These are phyloP conservation scores for Pachyramphus minor DNA, from an alignment of 2,113 vertebrate genomes.

Conservation along the genomic window DNA sequence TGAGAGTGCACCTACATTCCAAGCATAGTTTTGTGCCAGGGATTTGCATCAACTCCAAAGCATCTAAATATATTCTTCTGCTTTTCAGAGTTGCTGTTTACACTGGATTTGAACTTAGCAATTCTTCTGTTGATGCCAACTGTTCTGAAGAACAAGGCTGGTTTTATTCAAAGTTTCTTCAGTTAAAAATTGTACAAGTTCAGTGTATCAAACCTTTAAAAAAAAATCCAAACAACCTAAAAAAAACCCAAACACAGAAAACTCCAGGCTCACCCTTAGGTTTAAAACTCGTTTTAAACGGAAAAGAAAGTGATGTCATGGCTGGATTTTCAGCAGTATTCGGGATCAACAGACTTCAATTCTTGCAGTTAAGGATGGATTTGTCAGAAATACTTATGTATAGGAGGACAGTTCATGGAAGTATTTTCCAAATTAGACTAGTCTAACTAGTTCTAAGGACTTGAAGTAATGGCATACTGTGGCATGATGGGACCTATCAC, in stretches of 20 bases:
- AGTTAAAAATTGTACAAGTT: not conserved
- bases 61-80: not conserved
- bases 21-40: not conserved
- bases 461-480: not conserved
- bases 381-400: not conserved
- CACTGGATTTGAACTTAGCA: not conserved
- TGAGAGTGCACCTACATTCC: not conserved
- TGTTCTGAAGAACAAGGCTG: not conserved
- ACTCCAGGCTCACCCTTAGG: accelerated
- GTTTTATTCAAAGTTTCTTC: not conserved
- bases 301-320: not conserved
- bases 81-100: not conserved
- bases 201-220: not conserved
- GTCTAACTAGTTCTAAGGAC: not conserved
- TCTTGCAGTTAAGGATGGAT: not conserved
- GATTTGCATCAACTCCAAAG: not conserved
- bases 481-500: not conserved
- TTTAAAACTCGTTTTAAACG: not conserved
- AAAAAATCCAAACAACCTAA: not conserved
- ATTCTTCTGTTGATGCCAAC: not conserved
- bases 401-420: not conserved
- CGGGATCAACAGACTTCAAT: not conserved
- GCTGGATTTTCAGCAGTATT: not conserved
- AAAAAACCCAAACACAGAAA: not conserved
- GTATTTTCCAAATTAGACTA: not conserved